Base-by-base conservation (phyloP, 2,113 vertebrate genomes). In the Prietella phreatophila region DNA sequence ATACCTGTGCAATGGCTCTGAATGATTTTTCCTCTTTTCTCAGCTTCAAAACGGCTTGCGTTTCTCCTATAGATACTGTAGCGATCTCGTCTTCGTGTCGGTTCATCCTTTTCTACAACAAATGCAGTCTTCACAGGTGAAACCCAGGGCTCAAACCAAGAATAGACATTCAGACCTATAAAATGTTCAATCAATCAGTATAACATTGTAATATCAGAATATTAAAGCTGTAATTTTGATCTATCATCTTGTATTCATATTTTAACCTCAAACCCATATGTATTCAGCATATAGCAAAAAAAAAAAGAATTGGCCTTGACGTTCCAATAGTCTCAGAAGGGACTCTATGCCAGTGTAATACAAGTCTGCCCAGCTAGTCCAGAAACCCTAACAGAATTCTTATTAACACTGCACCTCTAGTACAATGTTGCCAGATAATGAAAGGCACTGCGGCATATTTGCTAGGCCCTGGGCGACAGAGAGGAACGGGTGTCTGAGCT, bases 341-440 rank as follows among this genome's bases (percentile, higher is more conserved):
- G 27, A 80, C 15, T 55, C 27, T n/a, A 79, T 39, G 20, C 0
- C 47, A 84, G 27, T 33, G 61, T 69, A 69, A 69, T 84, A 67
- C 42, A 84, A 33, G 67, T 86, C 33, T 78, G 53, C 30, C 27
- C 50, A 6, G 71, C 36, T 61, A 65, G 36, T 86, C 73, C 56
- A 88, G 80, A 69, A 82, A 36, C 71, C 22, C 80, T 25, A 63
- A 80, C 1, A 61, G 56, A 58, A 27, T 55, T 19, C 69, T 73
- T 27, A 81, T 27, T 71, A 86, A 87, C 56, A 42, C 55, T 85
- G 67, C 75, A 89, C 84, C 61, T 36, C 61, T 80, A 42, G 71
- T 79, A 85, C 63, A 67, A 79, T 55, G 5, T 69, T 19, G 58
- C 78, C 33, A 50, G 73, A 87, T 88, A 90, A 87, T 84, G 78